Conservation (phyloP, 2,113 vertebrate species). For the Promerops cafer region DNA sequence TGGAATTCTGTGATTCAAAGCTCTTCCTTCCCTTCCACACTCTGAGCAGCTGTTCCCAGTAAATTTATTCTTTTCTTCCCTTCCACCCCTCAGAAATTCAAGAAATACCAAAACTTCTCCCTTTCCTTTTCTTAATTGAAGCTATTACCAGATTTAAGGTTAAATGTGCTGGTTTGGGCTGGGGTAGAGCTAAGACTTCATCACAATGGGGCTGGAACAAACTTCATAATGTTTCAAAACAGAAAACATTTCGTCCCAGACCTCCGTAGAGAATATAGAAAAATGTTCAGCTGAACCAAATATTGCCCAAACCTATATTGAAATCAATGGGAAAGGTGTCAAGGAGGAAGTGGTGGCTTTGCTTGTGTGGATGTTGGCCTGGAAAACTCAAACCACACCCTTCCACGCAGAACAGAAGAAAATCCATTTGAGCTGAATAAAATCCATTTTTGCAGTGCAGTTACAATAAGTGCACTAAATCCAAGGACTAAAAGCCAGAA, state of each 20-base stretch:
- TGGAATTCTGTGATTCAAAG: neutral
- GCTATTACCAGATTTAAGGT: neutral
- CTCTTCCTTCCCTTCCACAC: rapidly evolving
- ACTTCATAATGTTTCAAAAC: neutral
- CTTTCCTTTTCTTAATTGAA: neutral
- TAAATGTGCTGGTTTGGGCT: neutral
- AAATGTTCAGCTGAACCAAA: neutral
- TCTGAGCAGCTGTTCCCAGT: neutral
- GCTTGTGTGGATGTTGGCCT: neutral
- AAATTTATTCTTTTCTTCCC: neutral
- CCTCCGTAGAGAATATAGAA: neutral
- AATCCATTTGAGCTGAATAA: neutral
- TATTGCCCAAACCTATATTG: neutral
- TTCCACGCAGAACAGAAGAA: neutral
- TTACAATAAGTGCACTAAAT: neutral
- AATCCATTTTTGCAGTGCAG: neutral
- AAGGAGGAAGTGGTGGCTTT: neutral
- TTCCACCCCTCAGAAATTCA: neutral
- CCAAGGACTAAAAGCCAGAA: neutral
- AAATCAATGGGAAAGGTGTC: neutral
- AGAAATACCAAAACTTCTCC: neutral
- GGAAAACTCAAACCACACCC: neutral
- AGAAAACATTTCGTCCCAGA: neutral
- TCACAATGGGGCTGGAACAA: neutral
- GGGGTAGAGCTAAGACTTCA: neutral